Percentiles rank a stretch among this genome's conserved stretches.
These are phyloP conservation scores for Lydus trimaculatus DNA, from an alignment of 2,888 invertebrate genomes.

Conservation along the genomic window DNA sequence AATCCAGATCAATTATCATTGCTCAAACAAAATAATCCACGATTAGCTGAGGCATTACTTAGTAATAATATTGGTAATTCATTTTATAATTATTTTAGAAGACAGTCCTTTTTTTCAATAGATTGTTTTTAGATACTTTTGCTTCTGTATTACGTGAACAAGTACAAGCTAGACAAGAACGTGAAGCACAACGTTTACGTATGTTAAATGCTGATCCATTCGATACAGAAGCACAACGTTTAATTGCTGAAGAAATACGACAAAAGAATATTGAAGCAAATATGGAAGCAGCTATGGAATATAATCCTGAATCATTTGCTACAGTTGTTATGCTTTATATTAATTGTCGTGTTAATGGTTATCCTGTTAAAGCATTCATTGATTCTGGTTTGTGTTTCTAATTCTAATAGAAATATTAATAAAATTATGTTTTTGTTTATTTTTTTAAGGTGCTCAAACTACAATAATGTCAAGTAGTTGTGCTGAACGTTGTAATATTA, in stretches of 20 bases:
- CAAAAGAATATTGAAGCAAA: conserved; percentile 97
- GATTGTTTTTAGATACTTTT: conserved; percentile 77
- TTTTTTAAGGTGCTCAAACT: conserved; percentile 91
- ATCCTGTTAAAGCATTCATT: conserved; percentile 97
- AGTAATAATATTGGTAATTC: conserved; percentile 83
- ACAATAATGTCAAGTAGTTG: conserved; percentile 98
- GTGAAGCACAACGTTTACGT: conserved; percentile 82
- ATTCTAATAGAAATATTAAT: too few relatives aligned
- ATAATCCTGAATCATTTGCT: conserved; percentile 98
- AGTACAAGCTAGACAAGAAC: conserved; percentile 80
- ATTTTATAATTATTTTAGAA: too few relatives aligned
- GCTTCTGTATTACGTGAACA: conserved; percentile 81
- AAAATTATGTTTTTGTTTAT: conserved; percentile 20
- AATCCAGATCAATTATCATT: conserved; percentile 92
- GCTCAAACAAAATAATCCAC: conserved; percentile 91
- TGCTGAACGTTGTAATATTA: conserved; percentile 93
- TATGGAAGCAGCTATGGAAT: conserved; percentile 99
- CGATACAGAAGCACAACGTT: conserved; percentile 91
- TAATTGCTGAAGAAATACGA: conserved; percentile 95
- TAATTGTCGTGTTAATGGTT: conserved; percentile 95
- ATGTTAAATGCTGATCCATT: conserved; percentile 96
- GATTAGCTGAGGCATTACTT: conserved; percentile 88
- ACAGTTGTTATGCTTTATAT: conserved; percentile 98
- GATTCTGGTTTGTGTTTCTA: conserved; percentile 82
- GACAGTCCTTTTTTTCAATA: too few relatives aligned